Conservation (phyloP, 1,140 invertebrate species). For the Drosophila sucinea region DNA sequence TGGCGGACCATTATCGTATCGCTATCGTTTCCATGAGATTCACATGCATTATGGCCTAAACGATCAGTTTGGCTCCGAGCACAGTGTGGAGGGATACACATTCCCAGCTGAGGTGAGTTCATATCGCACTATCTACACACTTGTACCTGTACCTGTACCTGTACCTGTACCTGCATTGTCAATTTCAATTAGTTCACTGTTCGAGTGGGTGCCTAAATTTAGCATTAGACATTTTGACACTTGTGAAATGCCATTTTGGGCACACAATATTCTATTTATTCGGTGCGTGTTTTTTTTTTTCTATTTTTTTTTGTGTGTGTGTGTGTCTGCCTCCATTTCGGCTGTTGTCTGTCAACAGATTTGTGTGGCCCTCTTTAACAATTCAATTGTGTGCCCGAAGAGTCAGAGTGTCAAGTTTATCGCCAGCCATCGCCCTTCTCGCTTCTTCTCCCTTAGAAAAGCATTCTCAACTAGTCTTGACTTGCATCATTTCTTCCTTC, state of each 20-base stretch:
- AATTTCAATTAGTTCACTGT: conserved; percentile 35
- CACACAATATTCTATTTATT: conserved; percentile 27
- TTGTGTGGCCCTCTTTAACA: conserved; percentile 60
- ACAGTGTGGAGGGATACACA: conserved; percentile 94
- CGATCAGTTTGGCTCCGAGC: conserved; percentile 94
- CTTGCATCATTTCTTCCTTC: conserved; percentile 47
- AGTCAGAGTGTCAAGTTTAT: neutral
- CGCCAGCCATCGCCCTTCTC: neutral
- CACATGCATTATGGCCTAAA: conserved; percentile 94
- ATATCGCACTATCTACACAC: neutral
- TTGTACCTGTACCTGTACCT: neutral
- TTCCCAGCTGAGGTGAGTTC: conserved; percentile 95
- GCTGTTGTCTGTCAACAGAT: conserved; percentile 46
- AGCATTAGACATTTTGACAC: conserved; percentile 54
- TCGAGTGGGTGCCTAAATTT: conserved; percentile 34
- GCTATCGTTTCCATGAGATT: conserved; percentile 96
- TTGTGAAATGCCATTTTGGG: conserved; percentile 29
- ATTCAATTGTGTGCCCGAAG: conserved; percentile 58
- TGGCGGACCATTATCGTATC: conserved; percentile 96
- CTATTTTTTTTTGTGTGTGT: neutral
- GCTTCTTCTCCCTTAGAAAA: too few species aligned
- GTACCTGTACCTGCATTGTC: neutral
- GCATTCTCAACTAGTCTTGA: conserved; percentile 38
- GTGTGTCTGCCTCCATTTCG: conserved; percentile 34
- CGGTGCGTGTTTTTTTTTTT: neutral